Conservation (phyloP, 1,140 invertebrate species). For the Anoplophora glabripennis region DNA sequence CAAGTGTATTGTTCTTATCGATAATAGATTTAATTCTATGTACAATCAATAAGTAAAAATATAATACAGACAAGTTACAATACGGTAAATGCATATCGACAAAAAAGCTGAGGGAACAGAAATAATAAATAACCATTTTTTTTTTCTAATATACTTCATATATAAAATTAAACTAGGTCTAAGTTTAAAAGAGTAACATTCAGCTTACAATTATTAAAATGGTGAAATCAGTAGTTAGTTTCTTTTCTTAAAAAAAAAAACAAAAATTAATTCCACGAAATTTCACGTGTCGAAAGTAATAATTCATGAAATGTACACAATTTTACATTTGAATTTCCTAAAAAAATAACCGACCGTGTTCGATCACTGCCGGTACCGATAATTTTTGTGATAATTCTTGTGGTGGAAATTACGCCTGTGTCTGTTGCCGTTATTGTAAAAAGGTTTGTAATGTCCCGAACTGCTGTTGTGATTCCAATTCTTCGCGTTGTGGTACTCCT, state of each 20-base stretch:
- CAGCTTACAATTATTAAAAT: neutral
- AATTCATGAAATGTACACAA: slow-evolving; percentile 15
- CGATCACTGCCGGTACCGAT: slow-evolving; percentile 37
- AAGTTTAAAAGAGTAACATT: neutral
- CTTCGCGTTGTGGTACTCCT: slow-evolving; percentile 46
- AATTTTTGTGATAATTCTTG: slow-evolving; percentile 42
- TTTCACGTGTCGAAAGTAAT: neutral
- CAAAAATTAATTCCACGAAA: neutral
- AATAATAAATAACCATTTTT: neutral
- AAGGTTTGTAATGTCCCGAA: slow-evolving; percentile 29
- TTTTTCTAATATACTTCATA: neutral
- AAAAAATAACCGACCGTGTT: neutral
- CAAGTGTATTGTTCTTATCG: neutral
- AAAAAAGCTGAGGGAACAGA: neutral
- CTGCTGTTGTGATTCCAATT: slow-evolving; percentile 36
- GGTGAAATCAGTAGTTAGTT: neutral
- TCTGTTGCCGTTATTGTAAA: slow-evolving; percentile 35
- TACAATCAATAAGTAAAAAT: neutral
- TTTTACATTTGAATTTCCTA: slow-evolving; percentile 3
- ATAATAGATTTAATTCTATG: neutral
- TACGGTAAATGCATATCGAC: slow-evolving; percentile 1
- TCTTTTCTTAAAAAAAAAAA: neutral
- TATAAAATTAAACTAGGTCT: neutral
- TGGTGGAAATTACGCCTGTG: slow-evolving; percentile 44
- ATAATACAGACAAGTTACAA: slow-evolving; percentile 1